Evolutionary conservation across 2,888 invertebrate species (phyloP), one percentile per base, ranked within the genome.

Genomic region (Euzetes globulus): DNA sequence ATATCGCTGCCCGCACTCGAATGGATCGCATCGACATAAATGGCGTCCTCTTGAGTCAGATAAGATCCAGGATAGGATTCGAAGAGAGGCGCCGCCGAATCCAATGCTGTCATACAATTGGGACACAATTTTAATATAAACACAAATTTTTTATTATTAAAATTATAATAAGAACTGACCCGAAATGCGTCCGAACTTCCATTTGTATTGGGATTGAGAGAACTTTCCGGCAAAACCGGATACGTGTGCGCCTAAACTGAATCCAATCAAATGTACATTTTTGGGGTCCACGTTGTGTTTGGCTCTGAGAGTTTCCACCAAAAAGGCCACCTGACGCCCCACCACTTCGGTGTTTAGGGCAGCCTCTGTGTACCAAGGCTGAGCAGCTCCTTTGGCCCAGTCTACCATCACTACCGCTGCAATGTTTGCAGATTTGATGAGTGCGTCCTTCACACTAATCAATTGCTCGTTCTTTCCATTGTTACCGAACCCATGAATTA

Each of bases 11-110:
- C 80, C 19, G 75, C 75, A 74, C 82, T 81, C 0, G 83, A 81
- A 76, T 83, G 83, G 55, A 83, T 81, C 29, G 81, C 80, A 76
- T 83, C 83, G 4, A 83, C 82, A 78, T 82, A 82, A 47, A 73
- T 71, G 4, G 83, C 83, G 75, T 81, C 82, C 5, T n/a, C 22
- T 7, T 47, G 15, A 19, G 29, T 60, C n/a, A 75, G 22, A 29
- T 63, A 68, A 19, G 50, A 19, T 27, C 72, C 75, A 4, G 55
- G 55, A 22, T 75, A 68, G 7, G 50, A 55, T 33, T 75, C 73
- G 70, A 75, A 75, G 5, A 75, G 2, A 17, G 75, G 70, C 9
- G 74, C 68, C 6, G 73, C 74, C 17, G 74, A 19, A 37, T 75
- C 75, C 25, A 75, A 19, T 15, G 63, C 63, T 63, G 58, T n/a